These are phyloP conservation scores for Phrynocephalus guinanensis DNA, from an alignment of 2,797 vertebrate species.

Conservation along the genomic window DNA sequence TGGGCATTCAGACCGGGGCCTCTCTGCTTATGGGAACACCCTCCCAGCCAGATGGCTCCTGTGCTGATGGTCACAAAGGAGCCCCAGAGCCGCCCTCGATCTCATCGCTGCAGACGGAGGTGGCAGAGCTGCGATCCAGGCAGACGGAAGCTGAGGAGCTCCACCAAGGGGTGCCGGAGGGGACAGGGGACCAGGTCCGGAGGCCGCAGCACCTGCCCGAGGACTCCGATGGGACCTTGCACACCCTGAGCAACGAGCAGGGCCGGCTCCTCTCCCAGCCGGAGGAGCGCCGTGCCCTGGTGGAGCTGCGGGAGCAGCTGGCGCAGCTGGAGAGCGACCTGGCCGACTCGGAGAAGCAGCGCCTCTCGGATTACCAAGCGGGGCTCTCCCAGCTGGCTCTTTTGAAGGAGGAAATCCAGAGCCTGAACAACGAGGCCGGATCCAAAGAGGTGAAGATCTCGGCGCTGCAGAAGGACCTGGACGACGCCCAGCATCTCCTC, in stretches of 20 bases:
- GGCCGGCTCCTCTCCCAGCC: constrained; percentile 74
- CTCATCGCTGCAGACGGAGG: constrained; percentile 62
- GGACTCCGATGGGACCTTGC: constrained; percentile 70
- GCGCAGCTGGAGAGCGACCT: constrained; percentile 76
- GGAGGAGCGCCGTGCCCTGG: constrained; percentile 70
- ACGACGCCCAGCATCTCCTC: constrained; percentile 75
- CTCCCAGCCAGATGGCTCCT: not conserved
- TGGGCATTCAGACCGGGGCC: constrained; percentile 43
- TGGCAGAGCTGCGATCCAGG: constrained; percentile 81
- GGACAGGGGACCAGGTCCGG: constrained; percentile 79
- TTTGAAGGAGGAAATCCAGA: constrained; percentile 86
- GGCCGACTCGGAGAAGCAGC: constrained; percentile 75
- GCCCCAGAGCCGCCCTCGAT: not conserved
- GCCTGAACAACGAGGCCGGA: constrained; percentile 79
- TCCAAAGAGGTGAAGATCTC: constrained; percentile 88
- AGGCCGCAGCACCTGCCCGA: constrained; percentile 77
- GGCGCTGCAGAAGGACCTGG: constrained; percentile 84
- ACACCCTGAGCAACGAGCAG: constrained; percentile 76
- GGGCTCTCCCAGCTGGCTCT: constrained; percentile 74
- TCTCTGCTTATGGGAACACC: constrained; percentile 9
- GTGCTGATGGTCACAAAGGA: constrained; percentile 25
- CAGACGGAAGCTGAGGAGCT: constrained; percentile 72
- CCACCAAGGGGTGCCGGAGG: constrained; percentile 62
- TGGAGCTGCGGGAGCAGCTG: constrained; percentile 77
- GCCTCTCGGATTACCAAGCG: constrained; percentile 75